Conservation (phyloP, 53 echinoderm and acorn worm species). For the Holothuria leucospilota region DNA sequence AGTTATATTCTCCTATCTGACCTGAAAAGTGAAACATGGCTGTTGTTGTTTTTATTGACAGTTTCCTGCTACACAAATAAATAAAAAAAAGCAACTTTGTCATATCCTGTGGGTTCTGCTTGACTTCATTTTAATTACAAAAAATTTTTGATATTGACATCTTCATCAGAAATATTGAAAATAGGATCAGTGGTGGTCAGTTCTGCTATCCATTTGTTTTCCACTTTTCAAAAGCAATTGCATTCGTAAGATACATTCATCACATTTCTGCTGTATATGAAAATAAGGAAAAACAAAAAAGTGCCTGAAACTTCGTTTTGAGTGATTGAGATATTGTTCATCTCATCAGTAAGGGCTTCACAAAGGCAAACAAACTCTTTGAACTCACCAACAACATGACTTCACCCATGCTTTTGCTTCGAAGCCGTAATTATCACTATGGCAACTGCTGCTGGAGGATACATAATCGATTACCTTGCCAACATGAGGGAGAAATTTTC, state of each 20-base stretch:
- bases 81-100: too few species aligned
- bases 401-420: conserved; percentile 35
- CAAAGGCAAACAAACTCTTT: conserved; percentile 49
- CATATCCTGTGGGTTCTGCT: too few species aligned
- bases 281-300: not conserved
- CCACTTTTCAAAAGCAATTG: too few species aligned
- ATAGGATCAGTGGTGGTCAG: too few species aligned
- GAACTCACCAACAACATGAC: conserved; percentile 43
- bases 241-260: conserved; percentile 1
- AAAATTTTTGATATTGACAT: too few species aligned
- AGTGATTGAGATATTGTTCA: conserved; percentile 38
- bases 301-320: conserved; percentile 31
- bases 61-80: too few species aligned
- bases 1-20: too few species aligned
- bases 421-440: conserved; percentile 43
- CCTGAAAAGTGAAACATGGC: too few species aligned
- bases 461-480: conserved; percentile 44
- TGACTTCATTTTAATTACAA: too few species aligned
- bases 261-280: not conserved
- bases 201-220: too few species aligned
- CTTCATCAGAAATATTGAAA: too few species aligned
- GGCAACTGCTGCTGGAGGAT: conserved; percentile 44
- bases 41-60: too few species aligned
- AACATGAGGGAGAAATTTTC: conserved; percentile 45
- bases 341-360: conserved; percentile 30